These are phyloP conservation scores for Hemistola chrysoprasaria DNA, from an alignment of 2,888 invertebrate species.

Conservation along the genomic window DNA sequence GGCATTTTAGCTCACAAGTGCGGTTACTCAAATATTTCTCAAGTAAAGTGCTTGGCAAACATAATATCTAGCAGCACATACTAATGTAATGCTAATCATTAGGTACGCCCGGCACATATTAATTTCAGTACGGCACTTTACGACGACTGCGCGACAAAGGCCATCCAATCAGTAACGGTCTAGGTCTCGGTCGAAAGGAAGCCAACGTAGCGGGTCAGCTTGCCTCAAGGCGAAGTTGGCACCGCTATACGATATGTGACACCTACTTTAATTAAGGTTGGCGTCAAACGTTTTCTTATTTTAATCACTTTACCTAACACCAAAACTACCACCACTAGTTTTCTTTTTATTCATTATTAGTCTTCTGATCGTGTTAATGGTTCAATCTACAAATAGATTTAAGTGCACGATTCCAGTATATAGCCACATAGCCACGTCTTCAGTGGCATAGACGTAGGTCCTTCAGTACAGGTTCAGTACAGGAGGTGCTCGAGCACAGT, in stretches of 20 bases:
- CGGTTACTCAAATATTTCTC: constrained; percentile 68
- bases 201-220: constrained; percentile 36
- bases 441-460: too few species aligned
- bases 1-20: constrained; percentile 47
- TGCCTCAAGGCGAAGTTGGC: constrained; percentile 29
- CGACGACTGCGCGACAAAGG: constrained; percentile 49
- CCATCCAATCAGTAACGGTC: constrained; percentile 60
- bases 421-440: too few species aligned
- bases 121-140: constrained; percentile 71
- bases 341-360: too few species aligned
- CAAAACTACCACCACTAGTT: too few species aligned
- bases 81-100: constrained; percentile 75
- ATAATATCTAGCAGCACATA: constrained; percentile 63
- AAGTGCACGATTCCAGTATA: too few species aligned
- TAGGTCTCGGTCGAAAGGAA: constrained; percentile 51
- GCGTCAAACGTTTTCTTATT: too few species aligned
- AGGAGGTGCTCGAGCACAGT: too few species aligned
- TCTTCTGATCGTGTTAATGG: too few species aligned
- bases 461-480: too few species aligned
- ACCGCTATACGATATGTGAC: constrained; percentile 22
- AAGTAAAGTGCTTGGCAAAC: constrained; percentile 61
- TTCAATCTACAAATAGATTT: too few species aligned
- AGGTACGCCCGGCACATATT: constrained; percentile 67
- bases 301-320: too few species aligned
- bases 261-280: too few species aligned